Conservation (phyloP, 2,797 vertebrate species). For the Vireo griseus region DNA sequence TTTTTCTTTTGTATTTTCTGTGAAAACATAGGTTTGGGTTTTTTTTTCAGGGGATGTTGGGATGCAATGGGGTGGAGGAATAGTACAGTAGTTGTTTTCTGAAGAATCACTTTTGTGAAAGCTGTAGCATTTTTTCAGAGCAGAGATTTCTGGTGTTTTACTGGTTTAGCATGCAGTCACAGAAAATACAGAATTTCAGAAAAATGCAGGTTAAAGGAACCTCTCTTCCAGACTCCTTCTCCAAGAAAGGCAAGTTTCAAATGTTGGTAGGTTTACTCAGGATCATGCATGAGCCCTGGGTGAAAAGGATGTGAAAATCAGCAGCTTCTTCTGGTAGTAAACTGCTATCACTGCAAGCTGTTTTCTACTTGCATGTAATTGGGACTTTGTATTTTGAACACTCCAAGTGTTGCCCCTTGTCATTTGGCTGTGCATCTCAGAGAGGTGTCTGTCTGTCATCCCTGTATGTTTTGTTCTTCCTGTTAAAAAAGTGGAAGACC, state of each 20-base stretch:
- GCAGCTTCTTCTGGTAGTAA: not conserved
- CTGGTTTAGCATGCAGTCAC: not conserved
- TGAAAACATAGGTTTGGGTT: not conserved
- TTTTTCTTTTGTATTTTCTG: not conserved
- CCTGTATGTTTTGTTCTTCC: not conserved
- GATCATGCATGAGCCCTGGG: not conserved
- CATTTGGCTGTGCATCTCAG: not conserved
- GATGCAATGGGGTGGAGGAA: rapidly evolving
- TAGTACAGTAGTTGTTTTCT: not conserved
- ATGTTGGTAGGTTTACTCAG: not conserved
- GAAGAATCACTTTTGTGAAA: not conserved
- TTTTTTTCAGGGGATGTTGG: rapidly evolving
- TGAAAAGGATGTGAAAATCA: not conserved
- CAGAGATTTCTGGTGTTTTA: not conserved
- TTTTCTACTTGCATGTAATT: not conserved
- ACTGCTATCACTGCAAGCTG: not conserved
- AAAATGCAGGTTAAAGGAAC: not conserved
- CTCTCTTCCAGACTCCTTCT: not conserved
- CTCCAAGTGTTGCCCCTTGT: not conserved
- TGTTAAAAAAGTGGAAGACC: not conserved
- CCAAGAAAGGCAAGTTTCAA: not conserved
- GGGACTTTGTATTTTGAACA: not conserved
- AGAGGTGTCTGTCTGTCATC: not conserved
- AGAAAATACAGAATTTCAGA: not conserved
- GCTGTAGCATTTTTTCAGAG: not conserved